Percentiles rank a stretch among this genome's conserved stretches.
Conservation (phyloP, 1,140 invertebrate genomes). For the Bursaphelenchus mucronatus region DNA sequence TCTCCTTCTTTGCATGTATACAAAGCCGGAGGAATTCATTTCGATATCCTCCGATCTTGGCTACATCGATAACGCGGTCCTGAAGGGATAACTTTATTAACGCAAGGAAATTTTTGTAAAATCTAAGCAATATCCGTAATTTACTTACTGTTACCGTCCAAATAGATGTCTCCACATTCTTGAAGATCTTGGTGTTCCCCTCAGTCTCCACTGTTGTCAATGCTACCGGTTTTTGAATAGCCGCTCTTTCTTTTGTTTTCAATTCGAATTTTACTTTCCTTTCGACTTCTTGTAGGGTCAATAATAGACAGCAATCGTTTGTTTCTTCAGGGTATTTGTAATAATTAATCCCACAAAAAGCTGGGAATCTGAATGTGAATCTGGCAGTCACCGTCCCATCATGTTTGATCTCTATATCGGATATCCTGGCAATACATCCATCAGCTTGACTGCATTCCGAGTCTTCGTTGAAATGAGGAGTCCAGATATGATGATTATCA, state of each 20-base stretch:
- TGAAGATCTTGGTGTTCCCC: constrained; percentile 34
- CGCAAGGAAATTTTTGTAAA: background rate
- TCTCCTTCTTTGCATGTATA: constrained; percentile 51
- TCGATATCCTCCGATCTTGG: constrained; percentile 27
- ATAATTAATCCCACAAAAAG: constrained; percentile 50
- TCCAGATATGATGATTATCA: constrained; percentile 52
- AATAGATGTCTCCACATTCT: constrained; percentile 47
- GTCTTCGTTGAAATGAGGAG: constrained; percentile 49
- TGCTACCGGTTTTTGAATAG: constrained; percentile 41
- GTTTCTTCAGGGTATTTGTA: constrained; percentile 55
- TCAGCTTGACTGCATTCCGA: constrained; percentile 42
- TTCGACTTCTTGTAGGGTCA: constrained; percentile 37
- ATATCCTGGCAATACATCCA: constrained; percentile 38
- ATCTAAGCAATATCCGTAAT: background rate
- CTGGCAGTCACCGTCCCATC: constrained; percentile 47
- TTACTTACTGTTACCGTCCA: constrained; percentile 45
- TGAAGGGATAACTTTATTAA: constrained; percentile 17
- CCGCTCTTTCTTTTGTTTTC: constrained; percentile 25
- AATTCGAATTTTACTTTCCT: constrained; percentile 43
- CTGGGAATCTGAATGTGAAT: constrained; percentile 48
- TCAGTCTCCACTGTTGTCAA: constrained; percentile 37
- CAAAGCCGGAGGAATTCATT: constrained; percentile 45
- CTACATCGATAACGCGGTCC: constrained; percentile 34
- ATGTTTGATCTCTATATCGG: constrained; percentile 41
- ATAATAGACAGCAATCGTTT: constrained; percentile 53